A percentile compares a stretch with the other conserved stretches of the same genome.
These are phyloP conservation scores for Oostethus manadensis DNA, from an alignment of 2,113 vertebrate species.

Conservation along the genomic window DNA sequence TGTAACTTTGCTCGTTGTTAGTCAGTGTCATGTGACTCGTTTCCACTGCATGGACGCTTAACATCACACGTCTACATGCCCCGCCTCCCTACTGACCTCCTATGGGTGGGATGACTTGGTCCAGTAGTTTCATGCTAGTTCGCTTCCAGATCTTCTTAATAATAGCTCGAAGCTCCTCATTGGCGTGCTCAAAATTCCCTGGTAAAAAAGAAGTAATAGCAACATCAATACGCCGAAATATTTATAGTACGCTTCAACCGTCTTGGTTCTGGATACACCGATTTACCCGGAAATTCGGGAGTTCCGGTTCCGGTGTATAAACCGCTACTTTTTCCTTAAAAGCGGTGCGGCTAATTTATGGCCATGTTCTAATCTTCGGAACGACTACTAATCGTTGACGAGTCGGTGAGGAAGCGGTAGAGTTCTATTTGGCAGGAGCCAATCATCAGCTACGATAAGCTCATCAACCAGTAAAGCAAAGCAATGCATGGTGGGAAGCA, in stretches of 20 bases:
- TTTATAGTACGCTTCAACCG: background rate
- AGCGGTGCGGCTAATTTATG: too few species aligned
- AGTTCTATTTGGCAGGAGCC: too few species aligned
- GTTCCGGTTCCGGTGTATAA: too few species aligned
- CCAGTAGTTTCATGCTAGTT: conserved; percentile 96
- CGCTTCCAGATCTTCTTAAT: conserved; percentile 98
- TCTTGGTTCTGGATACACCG: background rate
- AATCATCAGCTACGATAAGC: too few species aligned
- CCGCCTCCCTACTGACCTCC: conserved; percentile 74
- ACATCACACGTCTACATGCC: background rate
- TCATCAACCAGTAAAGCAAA: too few species aligned
- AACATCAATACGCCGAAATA: background rate
- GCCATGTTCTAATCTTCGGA: too few species aligned
- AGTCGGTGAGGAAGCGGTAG: too few species aligned
- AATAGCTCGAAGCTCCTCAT: conserved; percentile 91
- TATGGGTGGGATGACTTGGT: conserved; percentile 96
- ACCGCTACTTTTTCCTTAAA: too few species aligned
- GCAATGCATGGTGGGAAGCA: too few species aligned
- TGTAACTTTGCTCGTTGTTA: too few species aligned
- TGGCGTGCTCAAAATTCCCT: conserved; percentile 97
- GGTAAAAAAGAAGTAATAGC: background rate
- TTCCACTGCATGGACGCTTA: background rate
- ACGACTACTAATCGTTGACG: too few species aligned
- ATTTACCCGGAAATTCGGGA: background rate
- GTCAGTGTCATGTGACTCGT: too few species aligned